These are phyloP conservation scores for Oreochromis mossambicus DNA, from an alignment of 2,797 vertebrate genomes.

Conservation along the genomic window DNA sequence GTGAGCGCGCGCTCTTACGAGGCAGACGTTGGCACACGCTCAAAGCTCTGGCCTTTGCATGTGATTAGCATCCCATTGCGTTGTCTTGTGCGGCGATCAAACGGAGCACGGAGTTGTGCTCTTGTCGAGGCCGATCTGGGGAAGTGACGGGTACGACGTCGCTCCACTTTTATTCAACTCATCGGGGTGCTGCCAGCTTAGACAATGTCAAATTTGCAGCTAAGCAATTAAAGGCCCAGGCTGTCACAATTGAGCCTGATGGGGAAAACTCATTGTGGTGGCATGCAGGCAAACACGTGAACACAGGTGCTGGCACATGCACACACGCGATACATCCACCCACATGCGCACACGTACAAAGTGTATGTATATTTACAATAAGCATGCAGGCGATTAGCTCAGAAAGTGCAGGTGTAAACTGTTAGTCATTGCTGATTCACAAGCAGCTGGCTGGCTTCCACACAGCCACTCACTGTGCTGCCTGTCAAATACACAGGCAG, in stretches of 20 bases:
- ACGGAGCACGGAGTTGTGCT: constrained; percentile 38
- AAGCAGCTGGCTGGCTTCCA: constrained; percentile 57
- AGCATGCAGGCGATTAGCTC: constrained; percentile 53
- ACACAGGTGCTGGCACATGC: background rate
- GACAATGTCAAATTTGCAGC: constrained; percentile 62
- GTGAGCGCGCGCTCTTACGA: background rate
- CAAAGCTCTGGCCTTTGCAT: constrained; percentile 49
- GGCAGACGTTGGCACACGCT: constrained; percentile 41
- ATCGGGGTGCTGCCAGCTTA: constrained; percentile 47
- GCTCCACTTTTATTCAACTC: constrained; percentile 35
- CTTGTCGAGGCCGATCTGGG: constrained; percentile 47
- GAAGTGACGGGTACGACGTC: constrained; percentile 42
- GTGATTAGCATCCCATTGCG: constrained; percentile 66
- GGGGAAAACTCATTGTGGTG: background rate
- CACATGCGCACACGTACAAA: background rate
- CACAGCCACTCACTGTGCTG: constrained; percentile 43
- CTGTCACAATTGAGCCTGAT: constrained; percentile 48
- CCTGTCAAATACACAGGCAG: constrained; percentile 56
- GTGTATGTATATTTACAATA: constrained; percentile 23
- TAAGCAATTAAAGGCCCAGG: constrained; percentile 58
- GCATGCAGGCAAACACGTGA: background rate
- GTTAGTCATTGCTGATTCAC: constrained; percentile 70
- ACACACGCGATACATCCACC: background rate
- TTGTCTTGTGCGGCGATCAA: constrained; percentile 52
- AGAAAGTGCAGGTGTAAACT: constrained; percentile 51